Evolutionary conservation across 2,888 invertebrate genomes (phyloP), one percentile per base, ranked within the genome.

Genomic region (Ramazzottius varieornatus): DNA sequence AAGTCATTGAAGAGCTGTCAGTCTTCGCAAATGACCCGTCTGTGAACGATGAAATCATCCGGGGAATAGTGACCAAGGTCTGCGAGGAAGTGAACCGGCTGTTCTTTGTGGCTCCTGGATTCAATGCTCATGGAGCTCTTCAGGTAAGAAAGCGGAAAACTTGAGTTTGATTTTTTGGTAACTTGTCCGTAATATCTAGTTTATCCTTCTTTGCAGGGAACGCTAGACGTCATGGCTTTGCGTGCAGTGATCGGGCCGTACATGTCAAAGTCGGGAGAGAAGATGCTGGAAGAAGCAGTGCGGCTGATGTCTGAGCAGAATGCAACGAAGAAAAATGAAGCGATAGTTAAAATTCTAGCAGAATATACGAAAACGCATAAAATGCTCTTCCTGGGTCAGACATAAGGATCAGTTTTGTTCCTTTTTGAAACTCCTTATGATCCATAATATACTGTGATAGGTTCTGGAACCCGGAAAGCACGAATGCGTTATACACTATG

Each of bases 41-140:
- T 24, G 4, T 54, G 29, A 54, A 29, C 24, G 54, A 54, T 4
- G 29, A 54, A 8, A 54, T 54, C 54, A 54, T 54, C 16, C 20
- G 29, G 29, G 54, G 54, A 13, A 54, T 54, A 8, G 24, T 54
- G 16, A 24, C 4, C 29, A 54, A 54, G 29, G 54, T 54, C 29
- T 54, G 54, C 54, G 54, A 54, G 54, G 54, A 54, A 29, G 54
- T 54, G n/a, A 54, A 54, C 29, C 54, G 54, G n/a, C 29, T 54
- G 4, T 54, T 54, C 24, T 54, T 54, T 29, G 54, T 54, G 4
- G 54, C 54, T 4, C 24, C 54, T n/a, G 54, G 54, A 8, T 54
- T 54, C 24, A 54, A 54, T 24, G 54, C 29, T 29, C 8, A 54
- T 29, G 54, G 54, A 8, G 54, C 24, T 16, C 8, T 54, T 4